Evolutionary conservation across 2,888 invertebrate genomes (phyloP), one percentile per base, ranked within the genome.

Genomic region (Tribolium freemani): DNA sequence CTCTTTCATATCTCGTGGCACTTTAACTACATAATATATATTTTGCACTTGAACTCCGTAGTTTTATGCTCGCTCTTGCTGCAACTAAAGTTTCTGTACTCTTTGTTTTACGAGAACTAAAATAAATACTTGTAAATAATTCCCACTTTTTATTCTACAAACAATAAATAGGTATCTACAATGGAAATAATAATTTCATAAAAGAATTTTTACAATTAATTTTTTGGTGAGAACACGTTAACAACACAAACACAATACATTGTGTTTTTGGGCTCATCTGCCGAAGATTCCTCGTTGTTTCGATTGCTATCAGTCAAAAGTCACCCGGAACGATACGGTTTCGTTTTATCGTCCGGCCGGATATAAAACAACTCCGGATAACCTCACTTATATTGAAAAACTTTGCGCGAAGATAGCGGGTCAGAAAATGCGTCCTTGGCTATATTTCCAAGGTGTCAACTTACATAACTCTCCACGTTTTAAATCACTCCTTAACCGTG

Each of bases 361-460:
- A 66, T 56, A 56, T 66, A 68, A 68, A 68, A 46, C 67, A 48
- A 46, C 56, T 46, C 66, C 67, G 58, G 58, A 68, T 68, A 68
- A 58, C 68, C 68, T 58, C 68, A 57, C 68, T 68, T 68, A 68
- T 68, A 68, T 68, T 68, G 68, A 68, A 68, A 68, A 68, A 68
- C 21, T 68, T 68, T 68, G 16, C 11, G 16, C 48, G 31, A 31
- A 26, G 53, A 30, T 9, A 9, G 10, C 13, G 20, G 48, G 21
- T 48, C 61, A 61, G 50, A 26, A 45, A 54, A 31, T 30, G 9
- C 26, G 26, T 26, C 16, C 54, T 48, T 48, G 31, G 57, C 67
- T 46, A 67, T 57, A 57, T 57, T 46, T 67, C 30, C 48, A 38
- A 51, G 60, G 54, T 56, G 68, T 69, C 66, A 60, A 66, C 50